phyloP scores from a whole-genome alignment of 2,113 vertebrate species.

The Elanus axillaris region DNA sequence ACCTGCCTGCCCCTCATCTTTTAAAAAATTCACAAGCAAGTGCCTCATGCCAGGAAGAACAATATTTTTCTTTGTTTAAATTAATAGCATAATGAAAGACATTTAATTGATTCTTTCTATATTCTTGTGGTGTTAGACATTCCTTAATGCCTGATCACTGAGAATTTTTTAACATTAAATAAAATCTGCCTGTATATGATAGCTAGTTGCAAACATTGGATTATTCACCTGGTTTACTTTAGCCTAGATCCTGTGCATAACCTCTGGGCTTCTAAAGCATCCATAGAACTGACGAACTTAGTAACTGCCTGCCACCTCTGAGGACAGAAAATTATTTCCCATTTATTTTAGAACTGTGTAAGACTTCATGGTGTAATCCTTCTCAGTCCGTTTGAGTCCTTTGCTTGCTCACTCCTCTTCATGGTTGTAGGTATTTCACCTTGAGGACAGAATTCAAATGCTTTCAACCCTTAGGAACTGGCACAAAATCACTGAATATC shows the following conservation, averaged over 20 bases:
- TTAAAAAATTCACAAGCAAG: neutral
- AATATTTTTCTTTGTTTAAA: neutral
- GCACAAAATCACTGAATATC: neutral
- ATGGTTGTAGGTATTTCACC: neutral
- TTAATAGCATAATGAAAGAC: neutral
- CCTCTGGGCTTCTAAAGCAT: neutral
- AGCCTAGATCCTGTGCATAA: neutral
- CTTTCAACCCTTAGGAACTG: neutral
- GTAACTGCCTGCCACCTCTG: neutral
- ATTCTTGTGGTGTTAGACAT: neutral
- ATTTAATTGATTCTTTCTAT: neutral
- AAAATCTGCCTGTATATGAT: neutral
- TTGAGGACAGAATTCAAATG: neutral
- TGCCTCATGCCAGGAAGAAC: neutral
- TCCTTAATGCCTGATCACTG: neutral
- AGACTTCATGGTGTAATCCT: neutral
- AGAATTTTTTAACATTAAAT: neutral
- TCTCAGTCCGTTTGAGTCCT: neutral
- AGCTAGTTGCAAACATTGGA: neutral
- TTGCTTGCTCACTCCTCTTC: neutral
- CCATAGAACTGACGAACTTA: neutral
- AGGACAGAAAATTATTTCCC: neutral
- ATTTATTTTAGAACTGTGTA: neutral
- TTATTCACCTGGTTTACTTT: neutral
- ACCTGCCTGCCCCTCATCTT: neutral